Conservation (phyloP, 1,140 invertebrate species). For the Melitaea cinxia region DNA sequence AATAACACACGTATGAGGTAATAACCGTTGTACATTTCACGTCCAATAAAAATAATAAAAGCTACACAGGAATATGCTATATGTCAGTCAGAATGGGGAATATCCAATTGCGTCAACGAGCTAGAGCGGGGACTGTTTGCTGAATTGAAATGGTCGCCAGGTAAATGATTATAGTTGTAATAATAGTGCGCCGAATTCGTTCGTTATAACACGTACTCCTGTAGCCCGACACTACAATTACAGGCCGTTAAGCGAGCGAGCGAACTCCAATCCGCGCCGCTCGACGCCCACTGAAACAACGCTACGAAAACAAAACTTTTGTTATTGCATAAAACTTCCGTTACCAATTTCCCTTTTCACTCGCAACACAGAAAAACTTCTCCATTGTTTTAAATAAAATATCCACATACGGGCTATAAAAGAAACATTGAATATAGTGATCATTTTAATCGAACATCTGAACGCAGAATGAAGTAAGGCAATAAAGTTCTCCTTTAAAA, state of each 20-base stretch:
- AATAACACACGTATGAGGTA: constrained; percentile 4
- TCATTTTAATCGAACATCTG: constrained; percentile 39
- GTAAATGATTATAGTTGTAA: constrained; percentile 59
- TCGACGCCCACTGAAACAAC: constrained; percentile 18
- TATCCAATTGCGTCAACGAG: constrained; percentile 28
- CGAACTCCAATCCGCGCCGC: constrained; percentile 21
- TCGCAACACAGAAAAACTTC: constrained; percentile 24
- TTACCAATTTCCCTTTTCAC: constrained; percentile 18
- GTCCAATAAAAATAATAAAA: constrained; percentile 25
- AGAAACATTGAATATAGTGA: constrained; percentile 31
- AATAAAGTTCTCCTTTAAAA: constrained; percentile 48
- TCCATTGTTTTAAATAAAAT: constrained; percentile 42
- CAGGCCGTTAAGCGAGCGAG: constrained; percentile 35
- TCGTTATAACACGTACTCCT: constrained; percentile 45
- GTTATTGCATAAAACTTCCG: constrained; percentile 23
- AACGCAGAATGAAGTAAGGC: constrained; percentile 43
- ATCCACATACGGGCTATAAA: constrained; percentile 30
- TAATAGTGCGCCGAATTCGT: constrained; percentile 44
- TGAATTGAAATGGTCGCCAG: constrained; percentile 57
- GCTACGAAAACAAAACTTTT: constrained; percentile 22
- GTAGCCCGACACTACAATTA: constrained; percentile 49
- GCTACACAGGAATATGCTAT: constrained; percentile 17
- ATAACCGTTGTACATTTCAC: constrained; percentile 9
- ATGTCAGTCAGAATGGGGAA: constrained; percentile 34
- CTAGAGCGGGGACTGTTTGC: constrained; percentile 39